These are phyloP conservation scores for Acanthosepion esculentum DNA, from an alignment of 2,888 invertebrate genomes.

Conservation along the genomic window DNA sequence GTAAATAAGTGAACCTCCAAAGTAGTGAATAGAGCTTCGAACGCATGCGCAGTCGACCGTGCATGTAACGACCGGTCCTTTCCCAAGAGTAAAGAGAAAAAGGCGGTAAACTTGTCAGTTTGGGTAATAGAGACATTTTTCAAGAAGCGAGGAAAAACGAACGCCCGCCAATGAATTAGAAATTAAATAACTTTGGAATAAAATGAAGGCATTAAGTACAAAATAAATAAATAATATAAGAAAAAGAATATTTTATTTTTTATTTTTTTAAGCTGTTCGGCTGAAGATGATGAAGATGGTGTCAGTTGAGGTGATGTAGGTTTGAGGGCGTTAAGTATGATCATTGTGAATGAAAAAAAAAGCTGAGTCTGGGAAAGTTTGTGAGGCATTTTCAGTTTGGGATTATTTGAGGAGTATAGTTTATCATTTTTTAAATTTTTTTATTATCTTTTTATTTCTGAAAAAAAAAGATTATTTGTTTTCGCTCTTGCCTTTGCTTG, in stretches of 20 bases:
- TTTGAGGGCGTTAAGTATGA: background rate
- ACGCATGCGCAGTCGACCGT: background rate
- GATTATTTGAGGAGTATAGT: too few species aligned
- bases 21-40: background rate
- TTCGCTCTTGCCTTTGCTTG: too few species aligned
- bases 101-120: background rate
- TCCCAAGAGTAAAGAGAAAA: slow-evolving; percentile 8
- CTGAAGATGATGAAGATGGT: background rate
- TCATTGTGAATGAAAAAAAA: background rate
- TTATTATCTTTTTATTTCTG: background rate
- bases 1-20: background rate
- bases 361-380: background rate
- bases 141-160: background rate
- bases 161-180: background rate
- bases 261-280: background rate
- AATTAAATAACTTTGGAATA: background rate
- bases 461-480: background rate
- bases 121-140: background rate
- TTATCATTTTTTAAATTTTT: background rate
- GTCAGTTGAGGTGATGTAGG: background rate
- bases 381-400: background rate
- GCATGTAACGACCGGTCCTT: background rate
- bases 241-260: background rate
- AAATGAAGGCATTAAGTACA: background rate
- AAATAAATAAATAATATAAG: background rate